Evolutionary conservation across 2,113 vertebrate genomes (phyloP), one percentile per base, ranked within the genome.

Genomic region (Cnemophilus loriae): DNA sequence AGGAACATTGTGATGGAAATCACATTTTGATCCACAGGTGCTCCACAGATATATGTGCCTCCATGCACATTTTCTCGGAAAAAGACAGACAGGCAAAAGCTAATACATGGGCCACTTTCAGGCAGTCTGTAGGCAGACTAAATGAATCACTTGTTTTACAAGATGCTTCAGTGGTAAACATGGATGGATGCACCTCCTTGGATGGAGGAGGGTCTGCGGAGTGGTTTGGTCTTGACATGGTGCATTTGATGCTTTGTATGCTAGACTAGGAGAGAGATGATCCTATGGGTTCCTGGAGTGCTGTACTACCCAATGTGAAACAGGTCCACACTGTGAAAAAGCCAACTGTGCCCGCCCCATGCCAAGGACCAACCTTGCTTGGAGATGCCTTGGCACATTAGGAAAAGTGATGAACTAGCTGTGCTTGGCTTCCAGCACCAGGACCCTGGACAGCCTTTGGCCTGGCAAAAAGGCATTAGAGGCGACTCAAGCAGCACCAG

Each of bases 231-330:
- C 73, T 80, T 88, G 63, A 64, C 32, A 10, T 8, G 15, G 17
- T 37, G 11, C 21, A 9, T 56, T 39, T 68, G 32, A 27, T 73
- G 37, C n/a, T 73, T 61, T 65, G n/a, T 23, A 5, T 1, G 0
- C 15, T 42, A 32, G 27, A 64, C 13, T 3, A 41, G n/a, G 20
- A 75, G 8, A 59, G 26, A 76, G 10, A 37, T 16, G 61, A 64
- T 70, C 15, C 28, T 28, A 2, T 3, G 23, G 13, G 27, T 28
- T 83, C 23, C 57, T 60, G 30, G 41, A 47, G 7, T 0, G 0
- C 4, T 46, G 4, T 19, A 9, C 21, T 83, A 55, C 6, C 10
- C 30, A 9, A 7, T 13, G 14, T 46, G 33, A 68, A 55, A 78
- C 49, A 75, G 23, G 13, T 27, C 23, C 28, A 37, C 10, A 16